A percentile compares a stretch with the other conserved stretches of the same genome.
Evolutionary conservation across 2,888 invertebrate species (phyloP).

Genomic region (Tenthredo scrophulariae): DNA sequence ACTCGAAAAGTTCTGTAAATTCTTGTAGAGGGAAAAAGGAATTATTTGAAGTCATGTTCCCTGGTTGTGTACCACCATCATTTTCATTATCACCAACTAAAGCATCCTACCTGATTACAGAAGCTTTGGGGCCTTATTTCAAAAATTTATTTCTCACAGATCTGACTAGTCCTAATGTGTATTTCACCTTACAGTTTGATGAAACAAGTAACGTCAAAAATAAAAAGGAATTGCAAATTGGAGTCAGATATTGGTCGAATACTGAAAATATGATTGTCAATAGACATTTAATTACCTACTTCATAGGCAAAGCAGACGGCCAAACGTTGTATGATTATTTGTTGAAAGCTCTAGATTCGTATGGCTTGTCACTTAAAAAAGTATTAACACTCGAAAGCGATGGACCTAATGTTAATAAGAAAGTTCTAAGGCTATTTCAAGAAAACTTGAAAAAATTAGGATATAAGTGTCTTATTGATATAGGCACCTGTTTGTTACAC

Average conservation of each 20-base stretch:
- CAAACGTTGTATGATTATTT: conserved; percentile 38
- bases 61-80: background rate
- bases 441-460: conserved; percentile 40
- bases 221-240: background rate
- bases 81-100: background rate
- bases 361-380: conserved; percentile 36
- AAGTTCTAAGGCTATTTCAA: conserved; percentile 53
- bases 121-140: background rate
- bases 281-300: conserved; percentile 48
- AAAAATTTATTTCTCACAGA: background rate
- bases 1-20: background rate
- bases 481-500: conserved; percentile 56
- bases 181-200: background rate
- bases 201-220: background rate
- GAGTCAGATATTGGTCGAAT: conserved; percentile 48
- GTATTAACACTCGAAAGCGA: conserved; percentile 53
- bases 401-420: conserved; percentile 54
- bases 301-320: conserved; percentile 39
- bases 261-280: conserved; percentile 30
- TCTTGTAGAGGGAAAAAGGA: background rate
- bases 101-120: background rate
- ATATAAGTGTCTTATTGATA: conserved; percentile 48
- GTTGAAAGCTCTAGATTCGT: conserved; percentile 21
- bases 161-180: background rate
- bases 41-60: background rate